Percentiles rank a stretch among this genome's conserved stretches.
phyloP scores from a whole-genome alignment of 2,113 vertebrate species.

The Bufo gargarizans region DNA sequence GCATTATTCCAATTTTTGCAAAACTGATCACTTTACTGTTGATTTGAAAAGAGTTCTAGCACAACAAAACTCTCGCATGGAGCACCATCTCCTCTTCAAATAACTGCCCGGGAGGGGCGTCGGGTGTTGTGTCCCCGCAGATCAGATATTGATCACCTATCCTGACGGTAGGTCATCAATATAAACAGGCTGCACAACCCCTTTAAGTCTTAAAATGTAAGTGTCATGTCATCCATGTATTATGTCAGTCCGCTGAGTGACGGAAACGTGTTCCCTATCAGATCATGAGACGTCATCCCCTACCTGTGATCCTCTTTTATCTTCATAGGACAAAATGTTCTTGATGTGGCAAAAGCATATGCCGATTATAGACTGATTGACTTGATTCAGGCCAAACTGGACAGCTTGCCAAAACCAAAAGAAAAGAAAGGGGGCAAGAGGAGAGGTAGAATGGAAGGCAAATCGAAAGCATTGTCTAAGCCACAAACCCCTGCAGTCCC shows the following conservation, averaged over 20 bases:
- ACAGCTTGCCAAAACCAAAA: conserved; percentile 71
- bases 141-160: no score
- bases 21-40: no score
- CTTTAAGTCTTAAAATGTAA: no score
- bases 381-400: conserved; percentile 77
- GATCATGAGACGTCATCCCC: neutral
- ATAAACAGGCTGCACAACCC: no score
- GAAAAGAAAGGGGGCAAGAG: conserved; percentile 64
- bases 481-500: conserved; percentile 61
- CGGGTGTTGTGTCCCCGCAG: no score
- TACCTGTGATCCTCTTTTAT: neutral
- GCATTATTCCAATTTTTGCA: no score
- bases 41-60: no score
- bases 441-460: conserved; percentile 65
- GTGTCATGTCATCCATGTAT: neutral
- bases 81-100: no score
- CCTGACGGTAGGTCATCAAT: no score
- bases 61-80: no score
- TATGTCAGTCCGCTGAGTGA: neutral
- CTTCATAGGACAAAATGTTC: conserved; percentile 76
- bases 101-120: no score
- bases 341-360: conserved; percentile 81
- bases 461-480: conserved; percentile 64
- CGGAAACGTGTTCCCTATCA: neutral
- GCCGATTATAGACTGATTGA: conserved; percentile 78